A percentile compares a stretch with the other conserved stretches of the same genome.
Evolutionary conservation across 2,888 invertebrate species (phyloP).

Genomic region (Plutella xylostella): DNA sequence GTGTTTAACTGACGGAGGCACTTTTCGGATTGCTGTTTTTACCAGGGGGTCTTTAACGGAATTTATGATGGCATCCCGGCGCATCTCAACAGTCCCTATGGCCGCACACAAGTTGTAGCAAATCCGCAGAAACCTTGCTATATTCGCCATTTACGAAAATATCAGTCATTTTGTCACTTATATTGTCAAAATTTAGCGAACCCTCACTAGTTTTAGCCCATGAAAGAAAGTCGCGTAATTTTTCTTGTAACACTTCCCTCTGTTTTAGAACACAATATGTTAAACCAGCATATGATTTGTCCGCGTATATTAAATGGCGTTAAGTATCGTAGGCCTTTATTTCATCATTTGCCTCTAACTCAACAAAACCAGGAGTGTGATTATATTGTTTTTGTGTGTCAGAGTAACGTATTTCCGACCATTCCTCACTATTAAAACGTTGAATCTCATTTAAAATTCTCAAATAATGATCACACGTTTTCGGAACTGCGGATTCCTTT

Average conservation of each 20-base stretch:
- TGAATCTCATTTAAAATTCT: background rate
- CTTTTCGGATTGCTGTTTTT: background rate
- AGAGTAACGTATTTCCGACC: background rate
- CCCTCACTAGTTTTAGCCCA: conserved; percentile 6
- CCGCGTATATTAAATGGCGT: conserved; percentile 8
- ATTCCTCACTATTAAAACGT: background rate
- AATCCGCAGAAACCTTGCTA: conserved; percentile 11
- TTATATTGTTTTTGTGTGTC: conserved; percentile 4
- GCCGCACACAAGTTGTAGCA: conserved; percentile 15
- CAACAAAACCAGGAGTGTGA: conserved; percentile 11
- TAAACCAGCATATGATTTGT: conserved; percentile 12
- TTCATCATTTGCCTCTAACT: conserved; percentile 14
- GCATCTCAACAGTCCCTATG: conserved; percentile 12
- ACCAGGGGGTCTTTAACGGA: background rate
- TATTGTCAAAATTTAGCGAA: background rate
- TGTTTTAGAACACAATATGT: conserved; percentile 13
- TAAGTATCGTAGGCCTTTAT: conserved; percentile 10
- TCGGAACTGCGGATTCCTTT: background rate
- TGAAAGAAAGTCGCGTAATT: conserved; percentile 2
- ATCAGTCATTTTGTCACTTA: background rate
- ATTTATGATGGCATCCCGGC: conserved; percentile 7
- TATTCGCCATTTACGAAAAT: conserved; percentile 14
- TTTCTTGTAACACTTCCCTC: conserved; percentile 8
- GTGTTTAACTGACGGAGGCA: background rate
- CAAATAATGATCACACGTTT: background rate